Conservation (phyloP, 1,140 invertebrate genomes). For the Caenorhabditis brenneri region DNA sequence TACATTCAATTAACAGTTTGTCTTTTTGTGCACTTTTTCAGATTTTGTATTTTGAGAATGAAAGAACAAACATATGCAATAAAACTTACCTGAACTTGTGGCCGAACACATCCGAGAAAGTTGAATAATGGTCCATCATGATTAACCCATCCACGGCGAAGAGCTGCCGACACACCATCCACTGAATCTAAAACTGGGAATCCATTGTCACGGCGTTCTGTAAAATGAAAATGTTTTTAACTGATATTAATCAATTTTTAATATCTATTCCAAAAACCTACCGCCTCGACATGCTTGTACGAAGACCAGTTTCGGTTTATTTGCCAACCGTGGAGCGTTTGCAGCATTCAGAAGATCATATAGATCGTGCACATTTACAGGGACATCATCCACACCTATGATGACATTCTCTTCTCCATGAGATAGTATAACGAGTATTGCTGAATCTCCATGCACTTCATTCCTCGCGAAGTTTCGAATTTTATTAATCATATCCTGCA, state of each 20-base stretch:
- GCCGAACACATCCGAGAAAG: slow-evolving; percentile 20
- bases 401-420: slow-evolving; percentile 62
- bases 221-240: neutral
- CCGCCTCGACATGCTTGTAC: slow-evolving; percentile 78
- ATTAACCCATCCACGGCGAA: slow-evolving; percentile 14
- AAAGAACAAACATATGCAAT: neutral
- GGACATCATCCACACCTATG: slow-evolving; percentile 57
- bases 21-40: neutral
- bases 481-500: slow-evolving; percentile 36
- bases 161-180: neutral
- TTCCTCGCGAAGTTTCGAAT: slow-evolving; percentile 44
- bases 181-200: neutral
- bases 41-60: neutral
- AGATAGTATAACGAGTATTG: slow-evolving; percentile 61
- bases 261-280: neutral
- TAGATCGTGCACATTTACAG: slow-evolving; percentile 59
- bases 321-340: slow-evolving; percentile 73
- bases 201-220: slow-evolving; percentile 3
- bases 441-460: slow-evolving; percentile 31
- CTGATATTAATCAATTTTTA: too few relatives aligned
- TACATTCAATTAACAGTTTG: neutral
- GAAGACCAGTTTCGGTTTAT: slow-evolving; percentile 81
- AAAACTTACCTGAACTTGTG: neutral
- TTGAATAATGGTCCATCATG: slow-evolving; percentile 3
- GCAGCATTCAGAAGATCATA: slow-evolving; percentile 60